Evolutionary conservation across 2,888 invertebrate genomes (phyloP).

Genomic region (Lithophane socia): DNA sequence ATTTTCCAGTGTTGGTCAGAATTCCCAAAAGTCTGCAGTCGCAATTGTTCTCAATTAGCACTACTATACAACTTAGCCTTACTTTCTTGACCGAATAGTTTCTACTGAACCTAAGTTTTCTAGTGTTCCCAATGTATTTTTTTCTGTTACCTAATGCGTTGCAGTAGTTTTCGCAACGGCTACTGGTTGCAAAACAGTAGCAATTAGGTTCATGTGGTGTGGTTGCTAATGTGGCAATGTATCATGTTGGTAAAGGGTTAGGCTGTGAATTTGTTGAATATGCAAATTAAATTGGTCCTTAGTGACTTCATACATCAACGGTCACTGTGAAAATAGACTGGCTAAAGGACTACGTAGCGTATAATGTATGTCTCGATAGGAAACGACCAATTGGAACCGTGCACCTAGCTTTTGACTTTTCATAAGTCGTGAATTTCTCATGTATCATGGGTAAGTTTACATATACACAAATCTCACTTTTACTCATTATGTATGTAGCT

Average conservation of each 20-base stretch:
- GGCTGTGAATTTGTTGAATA: conserved; percentile 20
- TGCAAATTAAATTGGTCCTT: conserved; percentile 26
- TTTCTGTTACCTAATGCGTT: conserved; percentile 40
- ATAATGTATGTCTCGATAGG: neutral
- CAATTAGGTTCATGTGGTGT: conserved; percentile 56
- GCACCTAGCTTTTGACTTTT: no score
- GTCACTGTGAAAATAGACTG: neutral
- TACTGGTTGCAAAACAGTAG: conserved; percentile 44
- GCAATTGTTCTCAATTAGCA: conserved; percentile 47
- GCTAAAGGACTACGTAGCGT: neutral
- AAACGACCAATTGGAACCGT: no score
- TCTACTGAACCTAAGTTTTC: neutral
- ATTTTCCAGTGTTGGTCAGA: conserved; percentile 16
- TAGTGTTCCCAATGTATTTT: conserved; percentile 34
- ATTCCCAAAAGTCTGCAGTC: conserved; percentile 1
- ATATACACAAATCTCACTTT: no score
- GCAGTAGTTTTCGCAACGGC: conserved; percentile 43
- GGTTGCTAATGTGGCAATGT: conserved; percentile 43
- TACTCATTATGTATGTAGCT: neutral
- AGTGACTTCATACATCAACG: conserved; percentile 4
- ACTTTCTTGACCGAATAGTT: neutral
- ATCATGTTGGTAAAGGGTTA: conserved; percentile 21
- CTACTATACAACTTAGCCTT: neutral
- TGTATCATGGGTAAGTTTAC: no score
- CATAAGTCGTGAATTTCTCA: no score